These are phyloP conservation scores for Apostichopus parvimensis DNA, from an alignment of 35 echinoderm and acorn worm species.

Conservation along the genomic window DNA sequence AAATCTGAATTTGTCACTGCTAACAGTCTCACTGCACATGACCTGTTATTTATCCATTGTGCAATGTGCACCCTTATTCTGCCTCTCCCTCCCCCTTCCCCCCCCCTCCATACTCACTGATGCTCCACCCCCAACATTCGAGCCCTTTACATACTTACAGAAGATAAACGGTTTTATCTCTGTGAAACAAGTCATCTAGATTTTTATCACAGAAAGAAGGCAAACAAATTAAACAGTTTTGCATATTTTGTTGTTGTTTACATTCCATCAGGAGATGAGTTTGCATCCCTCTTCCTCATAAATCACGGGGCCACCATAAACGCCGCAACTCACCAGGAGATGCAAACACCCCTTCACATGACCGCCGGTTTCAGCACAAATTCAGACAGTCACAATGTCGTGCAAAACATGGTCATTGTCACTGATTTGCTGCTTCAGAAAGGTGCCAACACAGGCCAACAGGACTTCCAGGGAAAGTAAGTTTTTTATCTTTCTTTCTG, in stretches of 20 bases:
- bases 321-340: constrained; percentile 70
- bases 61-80: too few species aligned
- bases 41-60: too few species aligned
- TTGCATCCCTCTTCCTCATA: constrained; percentile 93
- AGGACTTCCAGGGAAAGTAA: constrained; percentile 92
- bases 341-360: constrained; percentile 84
- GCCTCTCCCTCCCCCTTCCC: too few species aligned
- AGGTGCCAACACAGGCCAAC: constrained; percentile 77
- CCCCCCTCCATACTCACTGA: too few species aligned
- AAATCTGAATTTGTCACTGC: too few species aligned
- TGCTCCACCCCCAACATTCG: too few species aligned
- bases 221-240: too few species aligned
- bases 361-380: constrained; percentile 71
- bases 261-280: constrained; percentile 81
- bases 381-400: constrained; percentile 29
- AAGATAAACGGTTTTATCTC: too few species aligned
- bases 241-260: neutral
- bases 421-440: constrained; percentile 68
- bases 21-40: too few species aligned
- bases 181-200: too few species aligned
- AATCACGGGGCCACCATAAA: constrained; percentile 78
- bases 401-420: constrained; percentile 84
- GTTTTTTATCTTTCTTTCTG: constrained; percentile 3
- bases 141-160: too few species aligned
- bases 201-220: too few species aligned